phyloP scores from a whole-genome alignment of 1,140 invertebrate genomes.

The Meloidogyne exigua region DNA sequence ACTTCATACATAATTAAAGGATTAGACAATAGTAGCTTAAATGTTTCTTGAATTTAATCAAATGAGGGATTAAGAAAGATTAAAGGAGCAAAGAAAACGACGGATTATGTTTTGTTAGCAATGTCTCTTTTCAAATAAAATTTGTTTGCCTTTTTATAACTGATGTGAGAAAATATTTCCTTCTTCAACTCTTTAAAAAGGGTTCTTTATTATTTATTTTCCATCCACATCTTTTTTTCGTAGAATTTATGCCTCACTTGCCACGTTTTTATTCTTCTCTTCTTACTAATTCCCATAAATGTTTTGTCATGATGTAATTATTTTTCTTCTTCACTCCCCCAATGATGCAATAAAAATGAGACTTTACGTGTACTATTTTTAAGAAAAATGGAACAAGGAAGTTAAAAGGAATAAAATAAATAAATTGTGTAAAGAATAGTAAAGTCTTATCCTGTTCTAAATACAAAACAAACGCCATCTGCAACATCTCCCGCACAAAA shows the following conservation, averaged over 20 bases:
- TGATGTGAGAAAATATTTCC: no score
- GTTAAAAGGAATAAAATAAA: not conserved
- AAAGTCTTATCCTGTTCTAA: slow-evolving; percentile 10
- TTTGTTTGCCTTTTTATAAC: no score
- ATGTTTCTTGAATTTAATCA: not conserved
- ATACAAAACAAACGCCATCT: slow-evolving; percentile 26
- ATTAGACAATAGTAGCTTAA: no score
- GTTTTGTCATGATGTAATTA: not conserved
- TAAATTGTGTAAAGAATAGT: not conserved
- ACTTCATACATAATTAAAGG: not conserved
- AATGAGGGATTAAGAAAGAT: not conserved
- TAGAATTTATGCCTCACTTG: not conserved
- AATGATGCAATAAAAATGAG: slow-evolving; percentile 2
- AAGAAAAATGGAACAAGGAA: not conserved
- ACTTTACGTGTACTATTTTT: not conserved
- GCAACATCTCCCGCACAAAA: slow-evolving; percentile 27
- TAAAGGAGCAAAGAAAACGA: not conserved
- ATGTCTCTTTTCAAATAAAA: no score
- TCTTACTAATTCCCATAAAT: not conserved
- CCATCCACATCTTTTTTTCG: not conserved
- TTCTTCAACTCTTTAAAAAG: no score
- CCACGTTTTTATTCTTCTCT: not conserved
- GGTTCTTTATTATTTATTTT: no score
- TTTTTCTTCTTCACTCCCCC: not conserved
- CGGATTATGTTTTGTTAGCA: no score